Percentiles rank a stretch among this genome's conserved stretches.
Conservation (phyloP, 2,888 invertebrate genomes). For the Strigamia crassipes region DNA sequence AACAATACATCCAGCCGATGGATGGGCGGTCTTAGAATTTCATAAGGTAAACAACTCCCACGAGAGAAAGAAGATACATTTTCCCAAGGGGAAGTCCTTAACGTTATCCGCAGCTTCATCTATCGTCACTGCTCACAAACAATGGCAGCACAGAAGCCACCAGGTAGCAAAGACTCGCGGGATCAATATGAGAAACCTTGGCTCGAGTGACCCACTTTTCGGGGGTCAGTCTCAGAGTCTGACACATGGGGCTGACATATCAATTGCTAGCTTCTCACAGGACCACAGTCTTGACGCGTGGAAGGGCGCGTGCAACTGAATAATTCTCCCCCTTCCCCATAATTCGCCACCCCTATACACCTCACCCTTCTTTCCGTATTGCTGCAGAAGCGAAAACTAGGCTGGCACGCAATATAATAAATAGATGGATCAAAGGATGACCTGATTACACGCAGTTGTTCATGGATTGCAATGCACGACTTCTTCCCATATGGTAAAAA, state of each 20-base stretch:
- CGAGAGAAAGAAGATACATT: neutral
- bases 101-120: neutral
- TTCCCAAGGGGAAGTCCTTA: neutral
- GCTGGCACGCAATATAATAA: neutral
- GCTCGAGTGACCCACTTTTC: neutral
- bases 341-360: neutral
- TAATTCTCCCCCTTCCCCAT: neutral
- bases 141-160: neutral
- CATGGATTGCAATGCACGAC: too few relatives aligned
- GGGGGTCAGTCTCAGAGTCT: neutral
- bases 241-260: slow-evolving; percentile 4
- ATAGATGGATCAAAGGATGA: too few relatives aligned
- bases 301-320: slow-evolving; percentile 10
- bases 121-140: neutral
- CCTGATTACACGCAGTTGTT: too few relatives aligned
- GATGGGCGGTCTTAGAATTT: neutral
- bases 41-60: neutral
- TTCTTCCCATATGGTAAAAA: too few relatives aligned
- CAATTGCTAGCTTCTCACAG: neutral
- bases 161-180: neutral
- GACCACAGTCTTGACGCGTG: slow-evolving; percentile 10
- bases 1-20: neutral
- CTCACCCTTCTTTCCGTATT: neutral
- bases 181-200: neutral
- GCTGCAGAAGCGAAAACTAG: neutral